Percentiles rank a stretch among this genome's conserved stretches.
Evolutionary conservation across 2,888 invertebrate species (phyloP).

Genomic region (Caenorhabditis sp.): DNA sequence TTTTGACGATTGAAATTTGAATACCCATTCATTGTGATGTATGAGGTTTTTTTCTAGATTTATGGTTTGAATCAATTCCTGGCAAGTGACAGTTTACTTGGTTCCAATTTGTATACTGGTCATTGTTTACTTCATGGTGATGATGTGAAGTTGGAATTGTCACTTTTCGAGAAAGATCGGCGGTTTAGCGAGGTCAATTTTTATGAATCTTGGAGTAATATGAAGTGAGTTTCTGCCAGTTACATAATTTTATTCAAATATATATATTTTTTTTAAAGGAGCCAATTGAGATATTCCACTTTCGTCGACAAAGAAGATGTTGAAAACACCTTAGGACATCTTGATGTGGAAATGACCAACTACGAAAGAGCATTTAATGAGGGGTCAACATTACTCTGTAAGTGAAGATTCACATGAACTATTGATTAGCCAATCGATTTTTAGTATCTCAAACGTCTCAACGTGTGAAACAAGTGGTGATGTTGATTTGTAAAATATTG

Average conservation of each 20-base stretch:
- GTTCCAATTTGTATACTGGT: slow-evolving; percentile 63
- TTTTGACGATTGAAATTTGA: background rate
- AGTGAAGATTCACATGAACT: no score
- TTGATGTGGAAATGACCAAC: slow-evolving; percentile 37
- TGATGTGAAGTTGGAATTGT: slow-evolving; percentile 61
- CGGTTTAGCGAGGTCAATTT: slow-evolving; percentile 8
- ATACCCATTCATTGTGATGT: no score
- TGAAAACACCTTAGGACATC: slow-evolving; percentile 33
- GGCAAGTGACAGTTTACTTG: slow-evolving; percentile 47
- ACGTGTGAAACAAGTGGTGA: slow-evolving; percentile 65
- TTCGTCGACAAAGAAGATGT: slow-evolving; percentile 54
- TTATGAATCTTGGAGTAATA: slow-evolving; percentile 26
- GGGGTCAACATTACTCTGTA: slow-evolving; percentile 36
- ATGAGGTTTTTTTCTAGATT: slow-evolving; percentile 32
- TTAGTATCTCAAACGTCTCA: slow-evolving; percentile 41
- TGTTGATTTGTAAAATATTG: slow-evolving; percentile 71
- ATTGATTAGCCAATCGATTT: no score
- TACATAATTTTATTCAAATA: background rate
- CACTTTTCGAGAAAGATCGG: slow-evolving; percentile 13
- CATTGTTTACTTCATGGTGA: slow-evolving; percentile 59
- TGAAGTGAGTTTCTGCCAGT: slow-evolving; percentile 29
- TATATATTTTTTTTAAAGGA: slow-evolving; percentile 21
- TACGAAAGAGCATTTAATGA: slow-evolving; percentile 45
- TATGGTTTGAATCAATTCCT: slow-evolving; percentile 58
- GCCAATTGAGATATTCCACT: slow-evolving; percentile 36